Percentiles rank a stretch among this genome's conserved stretches.
These are phyloP conservation scores for Coturnix japonica DNA, from an alignment of 2,113 vertebrate genomes.

Conservation along the genomic window DNA sequence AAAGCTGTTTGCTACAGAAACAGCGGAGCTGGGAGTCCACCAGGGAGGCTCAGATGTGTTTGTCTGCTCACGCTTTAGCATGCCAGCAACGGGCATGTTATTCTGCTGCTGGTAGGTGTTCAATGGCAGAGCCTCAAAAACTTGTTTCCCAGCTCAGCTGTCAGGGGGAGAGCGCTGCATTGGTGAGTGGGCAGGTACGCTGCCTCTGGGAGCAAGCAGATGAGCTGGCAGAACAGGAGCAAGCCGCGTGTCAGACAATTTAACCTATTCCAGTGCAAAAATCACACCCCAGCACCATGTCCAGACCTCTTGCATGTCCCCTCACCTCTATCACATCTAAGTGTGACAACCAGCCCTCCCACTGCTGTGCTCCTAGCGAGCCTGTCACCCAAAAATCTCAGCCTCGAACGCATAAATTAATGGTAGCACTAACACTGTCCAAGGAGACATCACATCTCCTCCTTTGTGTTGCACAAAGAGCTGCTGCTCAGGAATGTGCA, in stretches of 20 bases:
- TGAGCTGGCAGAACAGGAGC: neutral
- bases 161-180: neutral
- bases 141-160: neutral
- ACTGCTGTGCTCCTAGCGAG: neutral
- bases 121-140: neutral
- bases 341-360: neutral
- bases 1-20: neutral
- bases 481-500: neutral
- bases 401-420: neutral
- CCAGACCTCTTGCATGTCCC: accelerated
- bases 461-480: neutral
- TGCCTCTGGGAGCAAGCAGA: neutral
- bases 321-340: neutral
- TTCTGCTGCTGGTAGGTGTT: constrained; percentile 9
- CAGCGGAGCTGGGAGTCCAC: neutral
- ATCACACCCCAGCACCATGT: neutral
- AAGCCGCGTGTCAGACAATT: neutral
- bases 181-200: neutral
- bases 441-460: neutral
- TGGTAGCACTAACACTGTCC: neutral
- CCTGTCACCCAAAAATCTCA: neutral
- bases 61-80: neutral
- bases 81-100: neutral
- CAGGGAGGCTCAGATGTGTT: neutral
- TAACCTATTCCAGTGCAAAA: neutral